Percentiles rank a stretch among this genome's conserved stretches.
These are phyloP conservation scores for Pseudorhombus dupliciocellatus DNA, from an alignment of 2,113 vertebrate species.

Conservation along the genomic window DNA sequence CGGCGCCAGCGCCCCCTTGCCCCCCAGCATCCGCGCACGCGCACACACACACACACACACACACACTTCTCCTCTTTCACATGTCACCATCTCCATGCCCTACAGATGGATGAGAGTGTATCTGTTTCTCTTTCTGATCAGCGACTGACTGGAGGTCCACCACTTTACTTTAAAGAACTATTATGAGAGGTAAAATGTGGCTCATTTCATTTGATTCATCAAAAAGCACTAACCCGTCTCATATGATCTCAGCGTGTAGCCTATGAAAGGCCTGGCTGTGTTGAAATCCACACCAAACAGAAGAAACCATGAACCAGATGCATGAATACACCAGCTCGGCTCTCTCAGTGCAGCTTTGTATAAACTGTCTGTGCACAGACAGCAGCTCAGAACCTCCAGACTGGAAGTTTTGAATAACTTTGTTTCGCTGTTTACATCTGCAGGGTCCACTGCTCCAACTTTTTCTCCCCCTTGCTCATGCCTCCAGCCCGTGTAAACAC, in stretches of 20 bases:
- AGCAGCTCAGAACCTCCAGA: conserved; percentile 26
- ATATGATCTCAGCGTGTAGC: not conserved
- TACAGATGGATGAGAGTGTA: conserved; percentile 30
- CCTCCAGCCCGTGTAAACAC: conserved; percentile 1
- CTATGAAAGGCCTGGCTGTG: conserved; percentile 9
- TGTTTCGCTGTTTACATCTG: conserved; percentile 38
- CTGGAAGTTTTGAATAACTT: conserved; percentile 14
- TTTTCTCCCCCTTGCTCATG: not conserved
- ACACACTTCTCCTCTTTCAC: conserved; percentile 33
- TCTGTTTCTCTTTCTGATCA: conserved; percentile 32
- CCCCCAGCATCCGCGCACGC: not conserved
- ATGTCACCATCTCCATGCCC: conserved; percentile 45
- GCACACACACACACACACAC: conserved; percentile 16
- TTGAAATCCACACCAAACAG: conserved; percentile 17
- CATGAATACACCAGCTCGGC: conserved; percentile 10
- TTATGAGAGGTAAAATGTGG: not conserved
- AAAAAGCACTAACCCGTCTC: conserved; percentile 15
- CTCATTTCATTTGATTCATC: conserved; percentile 10
- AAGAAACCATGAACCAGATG: conserved; percentile 26
- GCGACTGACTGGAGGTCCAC: conserved; percentile 5
- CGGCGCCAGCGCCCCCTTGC: conserved; percentile 10
- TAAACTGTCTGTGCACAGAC: not conserved
- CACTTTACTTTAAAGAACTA: conserved; percentile 2
- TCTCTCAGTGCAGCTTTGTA: conserved; percentile 6
- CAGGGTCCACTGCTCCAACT: conserved; percentile 14